These are phyloP conservation scores for Notamacropus eugenii DNA, from an alignment of 2,797 vertebrate species.

Conservation along the genomic window DNA sequence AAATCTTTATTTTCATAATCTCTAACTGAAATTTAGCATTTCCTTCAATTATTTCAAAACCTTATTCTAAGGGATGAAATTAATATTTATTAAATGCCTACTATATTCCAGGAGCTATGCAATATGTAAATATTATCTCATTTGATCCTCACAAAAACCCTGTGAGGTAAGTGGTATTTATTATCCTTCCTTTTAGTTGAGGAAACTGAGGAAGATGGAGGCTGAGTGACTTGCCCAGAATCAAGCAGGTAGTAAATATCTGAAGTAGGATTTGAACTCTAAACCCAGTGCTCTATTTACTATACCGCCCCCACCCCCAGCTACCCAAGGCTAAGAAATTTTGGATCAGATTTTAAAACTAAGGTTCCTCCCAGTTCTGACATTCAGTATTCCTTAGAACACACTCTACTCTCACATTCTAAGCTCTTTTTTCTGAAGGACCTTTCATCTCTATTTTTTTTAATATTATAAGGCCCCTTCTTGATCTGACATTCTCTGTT, in stretches of 20 bases:
- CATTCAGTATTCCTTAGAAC: background rate
- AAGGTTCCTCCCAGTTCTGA: background rate
- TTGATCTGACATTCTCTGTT: background rate
- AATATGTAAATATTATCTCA: background rate
- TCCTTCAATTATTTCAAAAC: background rate
- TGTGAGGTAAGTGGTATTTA: background rate
- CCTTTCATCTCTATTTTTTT: background rate
- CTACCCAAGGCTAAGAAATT: background rate
- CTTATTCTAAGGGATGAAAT: background rate
- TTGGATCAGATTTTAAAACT: background rate
- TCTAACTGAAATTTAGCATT: background rate
- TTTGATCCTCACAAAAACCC: background rate
- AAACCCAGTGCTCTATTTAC: background rate
- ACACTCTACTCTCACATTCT: background rate
- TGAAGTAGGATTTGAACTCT: background rate
- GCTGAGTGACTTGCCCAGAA: background rate
- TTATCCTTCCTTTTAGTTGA: background rate
- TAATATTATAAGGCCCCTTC: background rate
- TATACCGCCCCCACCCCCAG: background rate
- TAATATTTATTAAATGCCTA: background rate
- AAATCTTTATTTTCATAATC: background rate
- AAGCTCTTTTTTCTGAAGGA: background rate
- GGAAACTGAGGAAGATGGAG: background rate
- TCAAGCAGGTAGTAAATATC: background rate
- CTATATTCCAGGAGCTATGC: background rate